Evolutionary conservation across 2,888 invertebrate genomes (phyloP), one percentile per base, ranked within the genome.

Genomic region (Leptarthrus brevirostris): DNA sequence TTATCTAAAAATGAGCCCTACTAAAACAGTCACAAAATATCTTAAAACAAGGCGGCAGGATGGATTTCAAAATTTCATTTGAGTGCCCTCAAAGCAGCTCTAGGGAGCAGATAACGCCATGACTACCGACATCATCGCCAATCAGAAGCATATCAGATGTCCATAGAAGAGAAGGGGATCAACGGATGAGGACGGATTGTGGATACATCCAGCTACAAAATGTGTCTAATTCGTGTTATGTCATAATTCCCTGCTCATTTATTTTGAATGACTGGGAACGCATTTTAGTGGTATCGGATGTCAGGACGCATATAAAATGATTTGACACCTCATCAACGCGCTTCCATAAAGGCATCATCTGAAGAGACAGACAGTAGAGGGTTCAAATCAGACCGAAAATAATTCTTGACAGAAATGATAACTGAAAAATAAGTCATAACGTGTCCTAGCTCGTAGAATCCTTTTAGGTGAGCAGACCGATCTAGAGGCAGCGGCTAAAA

Each of bases 191-290:
- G 40, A 10, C 14, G 49, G 26, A 47, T 18, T 30, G 12, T 44
- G 44, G 64, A 73, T 58, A 61, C 14, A 34, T 49, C 56, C 44
- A 72, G 73, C 73, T 26, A 64, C 52, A 72, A 75, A 74, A 75
- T 77, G 74, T 76, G 74, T 74, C 77, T 77, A 78, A 77, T 76
- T 76, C 76, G 75, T 74, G 74, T 74, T 74, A 77, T 77, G 76
- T 77, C 76, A 77, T 78, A 78, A 78, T 78, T 78, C 75, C 76
- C 69, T 69, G 66, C 54, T 74, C 75, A 75, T 75, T 75, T 75
- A 75, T 74, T 58, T 74, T 75, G 66, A 72, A 75, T 74, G 74
- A 74, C 66, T 56, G 53, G 44, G 49, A 72, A 75, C 66, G 56
- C 64, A 72, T 34, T 72, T 70, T 44, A 54, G 54, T 56, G 44